Base-by-base conservation (phyloP, 2,797 vertebrate species). In the Lindbergichthys nudifrons region DNA sequence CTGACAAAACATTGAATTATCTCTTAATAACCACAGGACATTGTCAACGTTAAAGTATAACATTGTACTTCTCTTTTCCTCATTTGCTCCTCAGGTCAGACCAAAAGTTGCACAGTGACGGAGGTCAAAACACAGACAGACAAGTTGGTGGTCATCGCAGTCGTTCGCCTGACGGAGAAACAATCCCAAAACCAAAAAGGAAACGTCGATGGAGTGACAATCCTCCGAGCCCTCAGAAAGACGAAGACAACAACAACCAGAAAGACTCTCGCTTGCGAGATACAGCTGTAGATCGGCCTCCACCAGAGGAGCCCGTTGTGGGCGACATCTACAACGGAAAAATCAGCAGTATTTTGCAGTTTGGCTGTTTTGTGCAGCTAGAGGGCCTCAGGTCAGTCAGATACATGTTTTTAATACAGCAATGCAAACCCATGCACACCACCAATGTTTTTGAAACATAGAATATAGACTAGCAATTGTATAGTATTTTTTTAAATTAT, bases 301-400 rank as follows among this genome's bases (percentile, higher is more conserved):
- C 95, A 0, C 94, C 96, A 0, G 97, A 98, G 58, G 96, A 97
- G 77, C 97, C 97, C 0, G 93, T 95, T 10, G 96, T 97, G 0
- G 97, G 96, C 0, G 97, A 98, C 87, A 95, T 98, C 75, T 98
- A 97, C 86, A 96, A 95, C 0, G 97, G 97, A 89, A 98, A 98
- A 88, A 95, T 97, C 70, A 97, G 96, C 5, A 98, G 97, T 54
- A 96, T 98, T n/a, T 97, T 98, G 97, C 97, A 98, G 79, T 98
- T 98, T 64, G 97, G 97, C 3, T 98, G 97, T 83, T 98, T 98
- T 26, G 97, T 98, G 68, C 97, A 98, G 92, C 93, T 98, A 10
- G 97, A 98, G 61, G 97, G 97, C 10, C 90, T 98, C 1, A 95
- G 96, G 97, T 98, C 91, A 46, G 90, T 79, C 9, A 14, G 12